Evolutionary conservation across 2,888 invertebrate species (phyloP).

Genomic region (Cephus pygmeus): DNA sequence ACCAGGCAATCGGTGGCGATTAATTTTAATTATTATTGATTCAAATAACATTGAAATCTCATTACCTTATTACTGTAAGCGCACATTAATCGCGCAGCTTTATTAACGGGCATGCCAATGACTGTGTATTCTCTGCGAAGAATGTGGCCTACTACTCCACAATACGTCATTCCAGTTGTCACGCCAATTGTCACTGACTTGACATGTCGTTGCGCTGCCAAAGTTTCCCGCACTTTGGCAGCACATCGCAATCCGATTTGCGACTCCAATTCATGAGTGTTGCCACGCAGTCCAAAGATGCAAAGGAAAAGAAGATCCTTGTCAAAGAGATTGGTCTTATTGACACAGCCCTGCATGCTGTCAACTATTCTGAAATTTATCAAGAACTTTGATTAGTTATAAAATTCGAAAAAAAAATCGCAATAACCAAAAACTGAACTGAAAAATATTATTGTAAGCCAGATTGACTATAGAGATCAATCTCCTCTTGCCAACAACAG

Average conservation of each 20-base stretch:
- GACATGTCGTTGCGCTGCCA: conserved; percentile 67
- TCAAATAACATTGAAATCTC: not conserved
- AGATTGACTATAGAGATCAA: conserved; percentile 69
- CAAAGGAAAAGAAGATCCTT: conserved; percentile 80
- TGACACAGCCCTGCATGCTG: conserved; percentile 72
- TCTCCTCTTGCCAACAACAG: conserved; percentile 60
- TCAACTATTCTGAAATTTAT: conserved; percentile 64
- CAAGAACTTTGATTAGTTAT: not conserved
- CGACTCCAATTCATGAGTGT: conserved; percentile 77
- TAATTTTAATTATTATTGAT: not conserved
- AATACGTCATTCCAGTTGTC: conserved; percentile 78
- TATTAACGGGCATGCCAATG: conserved; percentile 78
- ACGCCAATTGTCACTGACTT: conserved; percentile 73
- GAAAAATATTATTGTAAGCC: conserved; percentile 68
- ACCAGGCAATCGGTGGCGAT: too few species aligned
- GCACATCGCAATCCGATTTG: conserved; percentile 76
- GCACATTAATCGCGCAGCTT: conserved; percentile 77
- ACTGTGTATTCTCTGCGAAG: conserved; percentile 80
- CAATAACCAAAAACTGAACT: conserved; percentile 32
- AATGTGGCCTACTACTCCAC: conserved; percentile 80
- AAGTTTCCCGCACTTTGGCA: conserved; percentile 67
- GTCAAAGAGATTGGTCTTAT: conserved; percentile 77
- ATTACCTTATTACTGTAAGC: conserved; percentile 71
- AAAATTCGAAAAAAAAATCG: not conserved
- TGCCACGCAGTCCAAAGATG: conserved; percentile 79